These are phyloP conservation scores for Echinops telfairi DNA, from an alignment of 2,113 vertebrate species.

Conservation along the genomic window DNA sequence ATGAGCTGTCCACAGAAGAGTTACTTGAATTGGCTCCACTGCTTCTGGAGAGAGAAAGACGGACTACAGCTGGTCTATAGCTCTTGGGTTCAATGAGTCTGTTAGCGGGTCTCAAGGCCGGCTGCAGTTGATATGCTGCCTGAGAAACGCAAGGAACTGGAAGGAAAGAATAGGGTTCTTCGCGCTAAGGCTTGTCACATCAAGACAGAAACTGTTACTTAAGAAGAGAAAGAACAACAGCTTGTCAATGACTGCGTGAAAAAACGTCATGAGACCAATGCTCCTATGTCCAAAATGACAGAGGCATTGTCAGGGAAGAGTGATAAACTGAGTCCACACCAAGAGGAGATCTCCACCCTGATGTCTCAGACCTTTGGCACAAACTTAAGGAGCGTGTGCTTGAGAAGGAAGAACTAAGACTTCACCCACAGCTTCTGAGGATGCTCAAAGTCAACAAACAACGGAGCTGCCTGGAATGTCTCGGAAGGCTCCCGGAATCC, in stretches of 20 bases:
- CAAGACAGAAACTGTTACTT: constrained; percentile 95
- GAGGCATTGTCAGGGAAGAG: constrained; percentile 95
- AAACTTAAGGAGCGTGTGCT: constrained; percentile 92
- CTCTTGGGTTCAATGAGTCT: constrained; percentile 88
- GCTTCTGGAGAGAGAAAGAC: constrained; percentile 97
- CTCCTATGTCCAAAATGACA: constrained; percentile 94
- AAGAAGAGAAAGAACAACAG: constrained; percentile 97
- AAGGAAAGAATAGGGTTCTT: constrained; percentile 95
- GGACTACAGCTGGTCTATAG: constrained; percentile 94
- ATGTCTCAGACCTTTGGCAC: constrained; percentile 96
- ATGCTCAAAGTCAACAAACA: constrained; percentile 96
- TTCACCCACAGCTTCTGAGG: constrained; percentile 98
- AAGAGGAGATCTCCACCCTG: constrained; percentile 97
- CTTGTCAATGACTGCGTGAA: constrained; percentile 97
- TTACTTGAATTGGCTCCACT: constrained; percentile 94
- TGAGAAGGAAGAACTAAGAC: constrained; percentile 97
- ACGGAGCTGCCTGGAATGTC: constrained; percentile 95
- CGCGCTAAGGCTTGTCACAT: constrained; percentile 95
- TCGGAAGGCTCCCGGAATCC: constrained; percentile 96
- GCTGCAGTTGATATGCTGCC: constrained; percentile 93
- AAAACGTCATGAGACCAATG: constrained; percentile 96
- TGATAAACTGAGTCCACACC: constrained; percentile 93
- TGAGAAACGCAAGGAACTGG: constrained; percentile 94
- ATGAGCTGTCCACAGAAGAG: constrained; percentile 96
- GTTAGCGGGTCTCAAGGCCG: constrained; percentile 87